Evolutionary conservation across 1,140 invertebrate genomes (phyloP).

Genomic region (Apolygus lucorum): DNA sequence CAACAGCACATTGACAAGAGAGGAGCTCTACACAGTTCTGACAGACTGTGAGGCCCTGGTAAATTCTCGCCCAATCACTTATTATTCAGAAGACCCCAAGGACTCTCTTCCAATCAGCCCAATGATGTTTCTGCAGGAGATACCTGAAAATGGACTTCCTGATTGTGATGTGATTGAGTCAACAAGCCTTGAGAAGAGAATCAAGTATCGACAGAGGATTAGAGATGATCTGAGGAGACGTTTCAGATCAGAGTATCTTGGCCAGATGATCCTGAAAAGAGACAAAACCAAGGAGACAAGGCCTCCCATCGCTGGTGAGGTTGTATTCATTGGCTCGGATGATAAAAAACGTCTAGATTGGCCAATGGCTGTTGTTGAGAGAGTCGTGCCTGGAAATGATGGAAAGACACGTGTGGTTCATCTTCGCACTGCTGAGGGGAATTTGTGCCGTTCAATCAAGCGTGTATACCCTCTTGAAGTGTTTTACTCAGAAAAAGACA

Average conservation of each 20-base stretch:
- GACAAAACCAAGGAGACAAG: not conserved
- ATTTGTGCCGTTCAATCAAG: slow-evolving; percentile 19
- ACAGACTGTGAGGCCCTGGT: slow-evolving; percentile 36
- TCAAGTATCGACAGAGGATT: slow-evolving; percentile 5
- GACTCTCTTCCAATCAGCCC: slow-evolving; percentile 29
- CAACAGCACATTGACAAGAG: slow-evolving; percentile 32
- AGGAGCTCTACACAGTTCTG: slow-evolving; percentile 37
- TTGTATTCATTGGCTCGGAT: slow-evolving; percentile 32
- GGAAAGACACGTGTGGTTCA: slow-evolving; percentile 30
- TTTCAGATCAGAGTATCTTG: slow-evolving; percentile 23
- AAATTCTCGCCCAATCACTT: slow-evolving; percentile 38
- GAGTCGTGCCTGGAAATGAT: slow-evolving; percentile 33
- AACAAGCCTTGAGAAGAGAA: not conserved
- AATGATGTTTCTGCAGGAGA: slow-evolving; percentile 34
- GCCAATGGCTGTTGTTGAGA: slow-evolving; percentile 33
- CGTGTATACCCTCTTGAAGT: slow-evolving; percentile 19
- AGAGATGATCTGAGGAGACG: slow-evolving; percentile 14
- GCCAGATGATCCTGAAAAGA: not conserved
- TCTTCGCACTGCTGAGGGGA: slow-evolving; percentile 30
- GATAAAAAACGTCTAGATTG: slow-evolving; percentile 33
- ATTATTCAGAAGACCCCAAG: slow-evolving; percentile 33
- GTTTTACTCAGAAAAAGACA: not conserved
- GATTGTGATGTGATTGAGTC: slow-evolving; percentile 26
- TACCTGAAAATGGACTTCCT: slow-evolving; percentile 28
- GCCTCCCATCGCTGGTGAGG: slow-evolving; percentile 15